Base-by-base conservation (phyloP, 2,888 invertebrate species). In the Pardosa pseudoannulata region DNA sequence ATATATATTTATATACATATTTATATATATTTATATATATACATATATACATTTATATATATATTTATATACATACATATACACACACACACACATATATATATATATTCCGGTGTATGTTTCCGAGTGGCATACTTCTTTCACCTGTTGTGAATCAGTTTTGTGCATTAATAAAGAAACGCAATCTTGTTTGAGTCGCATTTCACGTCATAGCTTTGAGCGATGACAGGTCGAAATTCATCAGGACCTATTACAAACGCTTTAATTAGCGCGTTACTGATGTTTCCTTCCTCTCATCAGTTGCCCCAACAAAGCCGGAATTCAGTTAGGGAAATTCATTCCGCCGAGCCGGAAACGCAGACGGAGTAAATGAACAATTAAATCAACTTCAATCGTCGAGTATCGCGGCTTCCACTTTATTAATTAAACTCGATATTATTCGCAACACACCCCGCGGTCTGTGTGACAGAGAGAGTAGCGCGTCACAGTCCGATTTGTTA, bases 351-450 rank as follows among this genome's bases (percentile, higher is more conserved):
- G 82, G 76, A 82, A 82, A 82, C 39, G 29, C 71, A 71, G 64
- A 36, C 71, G 68, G 76, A 76, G 67, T 76, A 82, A 82, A 82
- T 75, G 82, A 75, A 82, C 76, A 82, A 82, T 82, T 82, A 76
- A 82, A 76, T 64, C 32, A 28, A 50, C 76, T 56, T 73, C 70
- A 70, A 79, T 46, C 68, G 70, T 70, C 56, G n/a, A 23, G 32
- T 64, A 73, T 28, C 72, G n/a, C n/a, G n/a, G 67, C 65, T 41
- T 23, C 74, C 68, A 62, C 65, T 74, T 81, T 74, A 81, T 81
- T 81, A 81, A 81, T 81, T 81, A 81, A 81, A 81, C 39, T n/a
- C 2, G 68, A 6, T n/a, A 62, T 74, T 81, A 50, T 73, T 73
- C 46, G 19, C 19, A 72, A 32, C 65, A 36, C 46, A 32, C 67